Evolutionary conservation across 1,140 invertebrate species (phyloP), one percentile per base, ranked within the genome.

Genomic region (Linepithema humile): DNA sequence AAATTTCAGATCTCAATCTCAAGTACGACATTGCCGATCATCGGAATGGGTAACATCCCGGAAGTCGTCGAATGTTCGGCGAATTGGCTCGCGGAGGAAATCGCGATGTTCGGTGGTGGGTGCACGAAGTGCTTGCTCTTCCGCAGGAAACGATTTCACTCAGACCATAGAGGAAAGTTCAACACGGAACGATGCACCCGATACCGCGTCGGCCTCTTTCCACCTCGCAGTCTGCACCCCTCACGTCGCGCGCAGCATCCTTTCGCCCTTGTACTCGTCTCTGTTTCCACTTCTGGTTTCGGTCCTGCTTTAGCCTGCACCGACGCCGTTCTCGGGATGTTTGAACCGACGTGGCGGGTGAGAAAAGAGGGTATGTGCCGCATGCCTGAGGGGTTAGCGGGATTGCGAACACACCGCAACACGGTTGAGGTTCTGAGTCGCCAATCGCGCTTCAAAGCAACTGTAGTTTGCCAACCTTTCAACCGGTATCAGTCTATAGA

Each of bases 371-470:
- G 40, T 48, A 53, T 17, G n/a, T 35, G 23, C 15, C 38, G 17
- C 48, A 53, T 82, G 75, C 75, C 75, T 62, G 82, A 83, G 67
- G 86, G 80, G 80, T 86, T 70, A 67, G 55, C 50, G 55, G 65
- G 85, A 87, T 87, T 86, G 85, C 74, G 40, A 87, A 84, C 80
- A 87, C 59, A 67, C 85, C 86, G 80, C 86, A 87, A 83, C 80
- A 87, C 32, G 40, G 50, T 77, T 83, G 78, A 62, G 72, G 20
- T 55, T 82, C 23, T 43, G 77, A 62, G 53, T 86, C 62, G 62
- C 43, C 70, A 50, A 86, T 87, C 65, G 85, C 59, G 85, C 59
- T 77, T 77, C 32, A 29, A 82, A 67, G 26, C 55, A 53, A 55
- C 55, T 55, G 62, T 75, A 75, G 65, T 87, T 86, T 70, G 55